Evolutionary conservation across 2,888 invertebrate genomes (phyloP), one percentile per base, ranked within the genome.

Genomic region (Psylliodes chrysocephalus): DNA sequence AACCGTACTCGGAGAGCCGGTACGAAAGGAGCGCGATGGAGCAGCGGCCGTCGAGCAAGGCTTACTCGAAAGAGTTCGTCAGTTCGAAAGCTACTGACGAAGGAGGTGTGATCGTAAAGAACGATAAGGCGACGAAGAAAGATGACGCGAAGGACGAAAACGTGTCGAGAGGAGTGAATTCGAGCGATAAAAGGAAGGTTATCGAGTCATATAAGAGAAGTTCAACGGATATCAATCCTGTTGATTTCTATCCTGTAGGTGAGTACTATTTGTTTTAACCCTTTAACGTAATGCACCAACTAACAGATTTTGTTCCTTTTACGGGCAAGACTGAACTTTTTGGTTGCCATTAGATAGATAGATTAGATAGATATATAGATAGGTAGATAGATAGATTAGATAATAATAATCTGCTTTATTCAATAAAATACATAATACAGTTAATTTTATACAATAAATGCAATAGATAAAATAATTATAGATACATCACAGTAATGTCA

Each of bases 181-280:
- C 79, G 57, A 77, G 77, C 5, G 79, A 79, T 57, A 60, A 56
- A 18, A 60, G 47, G 30, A 63, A 54, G 25, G 38, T 55, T 30
- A 8, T 59, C 8, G 51, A 60, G 44, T 6, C 30, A 3, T 57
- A 53, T 53, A n/a, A 57, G 10, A 59, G 47, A 35, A 56, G 8
- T 22, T 19, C 62, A 5, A 28, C 22, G 7, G 44, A 53, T 8
- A 7, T 46, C 7, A 33, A 19, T 10, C 1, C 40, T n/a, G 7
- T 15, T 17, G 38, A 40, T 14, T 38, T 40, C 30, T 59, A 38
- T 40, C 25, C 59, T 28, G 28, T 17, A 15, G 40, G 59, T 59
- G 40, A 49, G 49, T 38, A 8, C 18, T 14, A 42, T 15, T 42
- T 42, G 4, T 14, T 17, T 17, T 38, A 12, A 12, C 38, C n/a